Percentiles rank a stretch among this genome's conserved stretches.
Evolutionary conservation across 2,113 vertebrate species (phyloP).

Genomic region (Dermatemys mawii): DNA sequence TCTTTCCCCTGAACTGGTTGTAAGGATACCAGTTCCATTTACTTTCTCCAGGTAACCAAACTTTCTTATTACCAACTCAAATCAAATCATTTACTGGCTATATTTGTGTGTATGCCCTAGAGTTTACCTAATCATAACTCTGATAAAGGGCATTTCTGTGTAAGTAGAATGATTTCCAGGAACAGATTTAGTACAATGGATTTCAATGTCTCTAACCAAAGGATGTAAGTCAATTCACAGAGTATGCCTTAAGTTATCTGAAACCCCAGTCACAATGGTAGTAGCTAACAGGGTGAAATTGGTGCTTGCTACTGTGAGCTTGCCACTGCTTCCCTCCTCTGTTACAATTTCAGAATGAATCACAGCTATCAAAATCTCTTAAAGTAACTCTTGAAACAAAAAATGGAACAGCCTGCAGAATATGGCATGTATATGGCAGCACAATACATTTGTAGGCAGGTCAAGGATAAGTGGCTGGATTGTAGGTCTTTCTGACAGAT

Average conservation of each 20-base stretch:
- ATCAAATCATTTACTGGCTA: background rate
- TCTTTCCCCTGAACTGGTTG: background rate
- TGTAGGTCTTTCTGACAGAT: background rate
- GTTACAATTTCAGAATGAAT: background rate
- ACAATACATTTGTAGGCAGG: background rate
- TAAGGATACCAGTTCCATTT: background rate
- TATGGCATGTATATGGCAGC: fast-evolving
- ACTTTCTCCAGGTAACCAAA: background rate
- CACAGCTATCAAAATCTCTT: background rate
- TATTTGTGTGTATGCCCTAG: fast-evolving
- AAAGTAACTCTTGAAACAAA: background rate
- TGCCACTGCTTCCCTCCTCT: background rate
- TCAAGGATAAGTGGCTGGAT: fast-evolving
- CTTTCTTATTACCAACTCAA: background rate
- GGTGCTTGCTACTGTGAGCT: fast-evolving
- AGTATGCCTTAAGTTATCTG: background rate
- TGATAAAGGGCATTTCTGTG: background rate
- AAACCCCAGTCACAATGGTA: background rate
- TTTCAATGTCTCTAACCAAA: background rate
- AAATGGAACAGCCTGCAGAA: background rate
- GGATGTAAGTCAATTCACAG: background rate
- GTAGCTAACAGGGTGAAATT: background rate
- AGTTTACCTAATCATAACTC: background rate
- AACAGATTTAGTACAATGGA: background rate
- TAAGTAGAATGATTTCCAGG: background rate